These are phyloP conservation scores for Thereva nobilitata DNA, from an alignment of 2,888 invertebrate genomes.

Conservation along the genomic window DNA sequence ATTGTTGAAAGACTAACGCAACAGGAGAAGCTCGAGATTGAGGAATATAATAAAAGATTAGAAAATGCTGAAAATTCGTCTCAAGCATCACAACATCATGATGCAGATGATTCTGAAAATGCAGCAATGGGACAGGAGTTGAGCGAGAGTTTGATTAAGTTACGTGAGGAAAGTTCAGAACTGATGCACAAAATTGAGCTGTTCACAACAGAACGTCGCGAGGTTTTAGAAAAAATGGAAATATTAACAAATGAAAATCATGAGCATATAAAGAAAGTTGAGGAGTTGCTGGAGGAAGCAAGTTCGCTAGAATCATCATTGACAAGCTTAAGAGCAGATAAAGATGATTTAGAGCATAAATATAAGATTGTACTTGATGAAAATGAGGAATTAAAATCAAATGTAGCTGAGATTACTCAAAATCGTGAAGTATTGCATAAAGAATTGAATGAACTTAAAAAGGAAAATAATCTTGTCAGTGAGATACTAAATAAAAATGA, in stretches of 20 bases:
- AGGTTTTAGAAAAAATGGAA: constrained; percentile 72
- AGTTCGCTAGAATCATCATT: too few relatives aligned
- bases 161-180: constrained; percentile 69
- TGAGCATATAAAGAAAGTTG: constrained; percentile 60
- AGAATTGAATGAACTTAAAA: constrained; percentile 25
- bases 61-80: constrained; percentile 36
- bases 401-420: not conserved
- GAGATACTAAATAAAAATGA: not conserved
- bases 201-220: constrained; percentile 70
- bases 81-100: constrained; percentile 15
- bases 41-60: constrained; percentile 66
- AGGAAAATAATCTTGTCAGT: constrained; percentile 22
- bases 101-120: constrained; percentile 40
- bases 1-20: constrained; percentile 73
- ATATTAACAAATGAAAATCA: constrained; percentile 66
- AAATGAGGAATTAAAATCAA: constrained; percentile 60
- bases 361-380: constrained; percentile 50
- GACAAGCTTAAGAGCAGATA: too few relatives aligned
- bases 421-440: constrained; percentile 4
- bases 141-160: constrained; percentile 63
- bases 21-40: constrained; percentile 71
- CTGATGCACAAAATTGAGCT: constrained; percentile 70
- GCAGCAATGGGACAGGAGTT: constrained; percentile 55
- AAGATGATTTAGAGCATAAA: not conserved
- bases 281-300: constrained; percentile 60